Percentiles rank a stretch among this genome's conserved stretches.
Evolutionary conservation across 1,140 invertebrate species (phyloP).

Genomic region (Bacillus rossius): DNA sequence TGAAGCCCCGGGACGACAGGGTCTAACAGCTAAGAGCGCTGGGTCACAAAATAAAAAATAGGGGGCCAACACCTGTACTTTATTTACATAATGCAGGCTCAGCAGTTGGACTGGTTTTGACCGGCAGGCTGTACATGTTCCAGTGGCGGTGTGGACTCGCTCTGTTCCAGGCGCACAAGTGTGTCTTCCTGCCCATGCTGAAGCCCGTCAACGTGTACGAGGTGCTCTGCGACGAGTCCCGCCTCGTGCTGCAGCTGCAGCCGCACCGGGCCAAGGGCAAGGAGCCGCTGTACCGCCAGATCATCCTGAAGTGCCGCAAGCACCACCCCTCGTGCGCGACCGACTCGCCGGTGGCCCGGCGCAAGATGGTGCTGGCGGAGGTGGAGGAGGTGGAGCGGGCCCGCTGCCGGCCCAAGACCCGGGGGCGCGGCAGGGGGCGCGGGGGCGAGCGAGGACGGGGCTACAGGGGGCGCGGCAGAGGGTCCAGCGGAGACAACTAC

Average conservation of each 20-base stretch:
- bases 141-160: too few relatives aligned
- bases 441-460: background rate
- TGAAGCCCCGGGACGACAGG: too few relatives aligned
- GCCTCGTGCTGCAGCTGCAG: background rate
- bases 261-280: background rate
- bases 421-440: background rate
- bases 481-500: background rate
- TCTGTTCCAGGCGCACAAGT: slow-evolving; percentile 9
- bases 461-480: background rate
- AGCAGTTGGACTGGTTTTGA: too few relatives aligned
- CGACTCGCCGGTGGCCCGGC: background rate
- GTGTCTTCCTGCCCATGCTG: slow-evolving; percentile 1
- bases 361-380: slow-evolving; percentile 2
- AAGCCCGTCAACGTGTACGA: slow-evolving; percentile 3
- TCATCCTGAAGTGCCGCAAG: background rate
- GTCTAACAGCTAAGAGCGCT: too few relatives aligned
- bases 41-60: too few relatives aligned
- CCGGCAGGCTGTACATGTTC: too few relatives aligned
- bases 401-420: background rate
- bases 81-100: too few relatives aligned
- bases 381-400: background rate
- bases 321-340: background rate
- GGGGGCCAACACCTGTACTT: too few relatives aligned
- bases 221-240: slow-evolving; percentile 1
- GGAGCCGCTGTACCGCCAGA: background rate